Evolutionary conservation across 2,113 vertebrate genomes (phyloP), one percentile per base, ranked within the genome.

Genomic region (Halcyon malimbica): DNA sequence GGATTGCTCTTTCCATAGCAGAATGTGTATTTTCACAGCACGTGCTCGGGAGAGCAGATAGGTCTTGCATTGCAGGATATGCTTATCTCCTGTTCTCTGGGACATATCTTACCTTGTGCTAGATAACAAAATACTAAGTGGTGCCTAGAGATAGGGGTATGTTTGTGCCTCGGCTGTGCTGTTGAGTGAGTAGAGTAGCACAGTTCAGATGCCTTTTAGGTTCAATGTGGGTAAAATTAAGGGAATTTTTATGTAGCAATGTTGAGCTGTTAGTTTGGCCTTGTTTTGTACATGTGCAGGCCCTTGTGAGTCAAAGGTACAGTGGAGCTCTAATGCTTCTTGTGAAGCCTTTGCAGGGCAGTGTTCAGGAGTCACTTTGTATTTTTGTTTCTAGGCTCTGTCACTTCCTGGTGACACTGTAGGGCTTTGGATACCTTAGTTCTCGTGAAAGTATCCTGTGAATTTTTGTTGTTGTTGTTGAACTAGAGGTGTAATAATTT

Each of bases 101-200:
- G 65, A 60, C 56, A 1, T 70, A 75, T 78, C 91, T 91, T 74
- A 57, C 42, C 5, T 59, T 60, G 56, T 62, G 23, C 53, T 39
- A 57, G 96, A 95, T 95, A 94, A 75, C 83, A 44, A 50, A 89
- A 46, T 63, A 26, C 69, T 92, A 53, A 54, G 62, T 91, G 93
- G 48, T 83, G 83, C 83, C 70, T 78, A 17, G 44, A 96, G 76
- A 79, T 94, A 84, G 0, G 29, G 60, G 11, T 16, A 11, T 21
- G 5, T 6, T 79, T 68, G 68, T 81, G 50, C 51, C 53, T 89
- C 1, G 3, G 63, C 74, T 83, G 41, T 44, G 60, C 86, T 64
- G 46, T 64, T 39, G 16, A 24, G 28, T 13, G 64, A 60, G 25
- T 10, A 26, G 16, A 46, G 59, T 8, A 81, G 89, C 59, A 35